A percentile compares a stretch with the other conserved stretches of the same genome.
Conservation (phyloP, 23 tunicate species). For the Halocynthia roretzi region DNA sequence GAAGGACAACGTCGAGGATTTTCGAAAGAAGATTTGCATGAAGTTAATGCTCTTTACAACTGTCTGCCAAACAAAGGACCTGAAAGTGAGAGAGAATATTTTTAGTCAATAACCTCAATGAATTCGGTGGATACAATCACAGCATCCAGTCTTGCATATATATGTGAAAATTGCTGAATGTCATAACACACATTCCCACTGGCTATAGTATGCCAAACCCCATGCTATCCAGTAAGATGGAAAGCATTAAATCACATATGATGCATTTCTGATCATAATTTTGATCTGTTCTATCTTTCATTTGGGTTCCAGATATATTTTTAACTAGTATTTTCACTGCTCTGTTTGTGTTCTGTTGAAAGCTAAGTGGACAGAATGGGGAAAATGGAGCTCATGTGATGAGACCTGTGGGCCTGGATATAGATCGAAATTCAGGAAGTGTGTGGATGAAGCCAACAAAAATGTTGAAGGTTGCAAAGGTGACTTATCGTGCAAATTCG, state of each 20-base stretch:
- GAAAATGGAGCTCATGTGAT: constrained; percentile 7
- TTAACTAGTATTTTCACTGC: too few species aligned
- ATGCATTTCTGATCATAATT: too few species aligned
- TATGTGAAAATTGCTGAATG: too few species aligned
- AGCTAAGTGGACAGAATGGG: constrained; percentile 11
- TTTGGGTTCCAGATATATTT: too few species aligned
- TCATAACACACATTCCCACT: too few species aligned
- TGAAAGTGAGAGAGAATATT: background rate
- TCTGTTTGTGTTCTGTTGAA: background rate
- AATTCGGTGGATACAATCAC: too few species aligned
- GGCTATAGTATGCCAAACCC: too few species aligned
- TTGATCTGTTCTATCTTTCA: too few species aligned
- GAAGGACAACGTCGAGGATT: background rate
- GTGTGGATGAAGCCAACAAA: background rate
- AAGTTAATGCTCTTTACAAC: constrained; percentile 4
- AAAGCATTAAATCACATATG: too few species aligned
- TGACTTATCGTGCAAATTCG: background rate
- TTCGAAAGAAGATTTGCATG: constrained; percentile 4
- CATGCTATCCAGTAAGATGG: too few species aligned
- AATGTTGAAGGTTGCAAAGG: background rate
- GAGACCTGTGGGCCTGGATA: constrained; percentile 2
- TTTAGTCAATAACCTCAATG: too few species aligned
- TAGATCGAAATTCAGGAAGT: background rate
- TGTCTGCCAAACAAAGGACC: background rate
- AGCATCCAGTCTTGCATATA: too few species aligned